A percentile compares a stretch with the other conserved stretches of the same genome.
phyloP scores from a whole-genome alignment of 2,797 vertebrate species.

The Chromis chromis region DNA sequence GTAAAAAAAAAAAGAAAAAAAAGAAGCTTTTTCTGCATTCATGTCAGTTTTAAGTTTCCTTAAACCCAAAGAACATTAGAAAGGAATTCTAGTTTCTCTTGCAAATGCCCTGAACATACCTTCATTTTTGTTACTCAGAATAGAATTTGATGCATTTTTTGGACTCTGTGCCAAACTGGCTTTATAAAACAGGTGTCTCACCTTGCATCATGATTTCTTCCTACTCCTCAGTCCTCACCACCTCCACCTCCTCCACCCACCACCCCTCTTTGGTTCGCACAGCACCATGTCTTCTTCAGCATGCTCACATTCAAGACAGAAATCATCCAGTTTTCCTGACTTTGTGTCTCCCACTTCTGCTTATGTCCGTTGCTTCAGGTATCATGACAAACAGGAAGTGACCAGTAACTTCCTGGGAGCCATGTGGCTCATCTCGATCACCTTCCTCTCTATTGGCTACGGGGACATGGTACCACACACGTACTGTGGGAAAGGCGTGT shows the following conservation, averaged over 20 bases:
- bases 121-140: slow-evolving; percentile 28
- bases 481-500: slow-evolving; percentile 96
- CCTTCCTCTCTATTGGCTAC: slow-evolving; percentile 96
- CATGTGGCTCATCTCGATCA: slow-evolving; percentile 98
- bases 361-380: slow-evolving; percentile 86
- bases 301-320: slow-evolving; percentile 59
- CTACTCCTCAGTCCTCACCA: slow-evolving; percentile 44
- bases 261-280: slow-evolving; percentile 58
- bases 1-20: not conserved
- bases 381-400: slow-evolving; percentile 97
- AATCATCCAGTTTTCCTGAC: slow-evolving; percentile 74
- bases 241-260: slow-evolving; percentile 54
- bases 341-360: slow-evolving; percentile 62
- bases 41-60: slow-evolving; percentile 31
- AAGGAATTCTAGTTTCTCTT: slow-evolving; percentile 21
- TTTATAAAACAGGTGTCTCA: slow-evolving; percentile 49
- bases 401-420: slow-evolving; percentile 98
- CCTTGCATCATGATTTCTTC: slow-evolving; percentile 47
- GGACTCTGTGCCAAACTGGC: slow-evolving; percentile 29
- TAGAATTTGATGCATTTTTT: slow-evolving; percentile 21
- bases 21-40: slow-evolving; percentile 18
- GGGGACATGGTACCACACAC: slow-evolving; percentile 97
- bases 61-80: slow-evolving; percentile 25
- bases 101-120: slow-evolving; percentile 24
- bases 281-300: slow-evolving; percentile 64